Conservation (phyloP, 2,888 invertebrate species). For the Microctonus aethiopoides region DNA sequence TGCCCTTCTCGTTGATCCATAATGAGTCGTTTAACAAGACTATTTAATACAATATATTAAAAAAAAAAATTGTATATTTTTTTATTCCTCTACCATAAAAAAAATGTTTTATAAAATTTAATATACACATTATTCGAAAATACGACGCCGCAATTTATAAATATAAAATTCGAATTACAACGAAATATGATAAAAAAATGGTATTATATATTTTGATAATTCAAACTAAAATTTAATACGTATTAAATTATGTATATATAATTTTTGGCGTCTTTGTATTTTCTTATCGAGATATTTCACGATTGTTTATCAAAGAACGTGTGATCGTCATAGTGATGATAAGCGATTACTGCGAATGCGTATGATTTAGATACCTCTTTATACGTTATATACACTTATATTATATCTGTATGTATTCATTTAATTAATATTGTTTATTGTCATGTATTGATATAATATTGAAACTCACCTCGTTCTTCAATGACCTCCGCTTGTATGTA, state of each 20-base stretch:
- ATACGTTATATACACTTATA: neutral
- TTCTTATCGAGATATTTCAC: slow-evolving; percentile 6
- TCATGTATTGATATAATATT: neutral
- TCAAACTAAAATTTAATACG: neutral
- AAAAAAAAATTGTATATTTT: too few relatives aligned
- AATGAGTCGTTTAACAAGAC: too few relatives aligned
- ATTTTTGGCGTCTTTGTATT: neutral
- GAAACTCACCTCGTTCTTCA: slow-evolving; percentile 61
- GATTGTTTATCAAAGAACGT: slow-evolving; percentile 4
- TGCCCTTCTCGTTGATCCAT: too few relatives aligned
- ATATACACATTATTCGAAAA: too few relatives aligned
- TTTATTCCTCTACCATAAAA: too few relatives aligned
- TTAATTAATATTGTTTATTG: neutral
- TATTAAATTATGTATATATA: too few relatives aligned
- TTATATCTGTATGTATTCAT: neutral
- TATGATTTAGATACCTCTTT: neutral
- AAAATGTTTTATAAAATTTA: too few relatives aligned
- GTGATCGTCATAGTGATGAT: neutral
- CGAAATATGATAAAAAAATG: neutral
- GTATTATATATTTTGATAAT: neutral
- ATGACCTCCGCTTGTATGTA: slow-evolving; percentile 52
- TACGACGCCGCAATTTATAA: too few relatives aligned
- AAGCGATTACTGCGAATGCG: neutral
- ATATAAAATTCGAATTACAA: too few relatives aligned
- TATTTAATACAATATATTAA: too few relatives aligned